Percentiles rank a stretch among this genome's conserved stretches.
phyloP scores from a whole-genome alignment of 30 jellyfish, hydroid and myxozoan genomes.

The Aurelia coerulea region DNA sequence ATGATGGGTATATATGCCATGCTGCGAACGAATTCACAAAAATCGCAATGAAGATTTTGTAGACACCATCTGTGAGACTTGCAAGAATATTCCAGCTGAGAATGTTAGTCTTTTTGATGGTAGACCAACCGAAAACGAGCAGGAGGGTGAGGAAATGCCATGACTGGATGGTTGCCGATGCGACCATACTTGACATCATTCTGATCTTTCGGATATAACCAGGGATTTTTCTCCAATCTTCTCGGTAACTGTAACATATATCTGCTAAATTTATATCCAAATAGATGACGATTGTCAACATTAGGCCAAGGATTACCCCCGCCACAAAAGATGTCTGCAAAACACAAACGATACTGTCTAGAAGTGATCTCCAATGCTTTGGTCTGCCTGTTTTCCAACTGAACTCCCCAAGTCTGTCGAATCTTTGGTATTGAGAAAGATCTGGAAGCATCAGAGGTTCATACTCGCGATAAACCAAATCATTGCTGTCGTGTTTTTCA shows the following conservation, averaged over 20 bases:
- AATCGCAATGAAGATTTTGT: conserved; percentile 31
- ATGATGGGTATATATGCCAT: conserved; percentile 63
- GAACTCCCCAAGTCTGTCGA: conserved; percentile 60
- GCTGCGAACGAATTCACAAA: conserved; percentile 12
- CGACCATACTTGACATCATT: conserved; percentile 33
- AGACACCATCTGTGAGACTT: conserved; percentile 41
- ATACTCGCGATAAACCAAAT: conserved; percentile 62
- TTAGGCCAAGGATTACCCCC: conserved; percentile 42
- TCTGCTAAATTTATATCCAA: conserved; percentile 61
- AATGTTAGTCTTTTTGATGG: conserved; percentile 21
- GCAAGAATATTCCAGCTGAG: conserved; percentile 71
- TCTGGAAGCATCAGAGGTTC: conserved; percentile 46
- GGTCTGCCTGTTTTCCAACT: conserved; percentile 79
- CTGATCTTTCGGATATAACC: conserved; percentile 1
- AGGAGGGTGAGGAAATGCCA: conserved; percentile 55
- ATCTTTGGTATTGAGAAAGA: conserved; percentile 42
- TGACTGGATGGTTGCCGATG: conserved; percentile 35
- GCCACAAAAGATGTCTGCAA: conserved; percentile 55
- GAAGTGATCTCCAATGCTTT: conserved; percentile 25
- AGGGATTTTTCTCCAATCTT: conserved; percentile 1
- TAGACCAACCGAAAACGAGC: conserved; percentile 38
- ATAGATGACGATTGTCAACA: conserved; percentile 33
- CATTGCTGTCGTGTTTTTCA: conserved; percentile 45
- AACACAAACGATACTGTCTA: conserved; percentile 26
- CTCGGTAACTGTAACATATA: conserved; percentile 44